Base-by-base conservation (phyloP, 2,888 invertebrate genomes). In the Andricus quercusramuli region DNA sequence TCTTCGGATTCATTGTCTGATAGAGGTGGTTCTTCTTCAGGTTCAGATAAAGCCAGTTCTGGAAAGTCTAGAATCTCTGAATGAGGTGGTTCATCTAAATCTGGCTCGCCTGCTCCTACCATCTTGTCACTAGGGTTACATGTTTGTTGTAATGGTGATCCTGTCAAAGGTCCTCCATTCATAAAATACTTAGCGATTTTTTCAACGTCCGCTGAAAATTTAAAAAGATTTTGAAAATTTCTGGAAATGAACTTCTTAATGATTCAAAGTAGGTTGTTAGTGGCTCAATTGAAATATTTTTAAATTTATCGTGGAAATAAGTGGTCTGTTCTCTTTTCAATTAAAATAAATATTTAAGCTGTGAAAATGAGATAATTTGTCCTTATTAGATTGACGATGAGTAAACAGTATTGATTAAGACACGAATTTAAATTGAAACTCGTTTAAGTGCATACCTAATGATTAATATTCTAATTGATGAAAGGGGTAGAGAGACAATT, bases 171-270 rank as follows among this genome's bases (percentile, higher is more conserved):
- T 17, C 91, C 91, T 59, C 87, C 88, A 25, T 82, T 84, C 78
- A 88, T 80, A 80, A 91, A 91, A 82, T 91, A 91, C 25, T 87
- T 86, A 11, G 89, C 89, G 25, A 91, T 85, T 66, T 85, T 86
- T 68, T 90, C 85, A 32, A 87, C 88, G 85, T 90, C 88, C 25
- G 78, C 91, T 74, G n/a, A 5, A 74, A 56, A 32, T 74, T 80
- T 66, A 1, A n/a, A 78, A 37, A 56, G 20, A 29, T 32, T 20
- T 74, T 68, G 8, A n/a, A 11, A n/a, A 11, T 9, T 11, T 56
- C 9, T 56, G 9, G 20, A 9, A 56, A n/a, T 3, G 11, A 56
- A n/a, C n/a, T n/a, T 20, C 20, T 51, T 51, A 51, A 8, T 51
- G 20, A 51, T 51, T 51, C 20, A 51, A 51, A n/a, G 44, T 37